Percentiles rank a stretch among this genome's conserved stretches.
Evolutionary conservation across 2,113 vertebrate genomes (phyloP).

Genomic region (Nothocercus julius): DNA sequence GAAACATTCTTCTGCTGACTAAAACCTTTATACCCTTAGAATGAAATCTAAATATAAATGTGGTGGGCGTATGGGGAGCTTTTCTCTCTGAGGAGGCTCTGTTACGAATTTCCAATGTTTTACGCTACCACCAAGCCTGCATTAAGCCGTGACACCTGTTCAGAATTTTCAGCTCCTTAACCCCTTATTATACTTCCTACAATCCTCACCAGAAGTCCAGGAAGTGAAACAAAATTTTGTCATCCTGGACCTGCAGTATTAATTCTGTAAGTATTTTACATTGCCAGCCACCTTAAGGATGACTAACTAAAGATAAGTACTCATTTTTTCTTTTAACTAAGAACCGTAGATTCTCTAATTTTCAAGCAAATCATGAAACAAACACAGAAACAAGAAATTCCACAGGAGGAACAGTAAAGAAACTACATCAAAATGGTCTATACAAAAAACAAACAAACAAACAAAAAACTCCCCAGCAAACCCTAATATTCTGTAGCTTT

Average conservation of each 20-base stretch:
- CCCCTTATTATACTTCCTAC: constrained; percentile 33
- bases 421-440: background rate
- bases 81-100: constrained; percentile 55
- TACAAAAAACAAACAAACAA: background rate
- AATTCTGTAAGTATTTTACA: background rate
- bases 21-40: constrained; percentile 51
- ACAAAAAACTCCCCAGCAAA: background rate
- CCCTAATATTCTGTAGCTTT: background rate
- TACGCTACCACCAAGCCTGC: constrained; percentile 48
- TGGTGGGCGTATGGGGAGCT: constrained; percentile 61
- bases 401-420: background rate
- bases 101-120: constrained; percentile 66
- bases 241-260: background rate
- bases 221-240: background rate
- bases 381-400: background rate
- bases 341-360: background rate
- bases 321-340: background rate
- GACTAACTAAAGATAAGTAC: background rate
- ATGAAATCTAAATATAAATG: constrained; percentile 68
- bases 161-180: constrained; percentile 68
- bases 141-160: constrained; percentile 59
- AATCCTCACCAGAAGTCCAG: background rate
- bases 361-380: background rate
- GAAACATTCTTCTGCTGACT: constrained; percentile 38
- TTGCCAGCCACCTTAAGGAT: background rate